A percentile compares a stretch with the other conserved stretches of the same genome.
phyloP scores from a whole-genome alignment of 2,888 invertebrate species.

The Diadegma fenestrale region DNA sequence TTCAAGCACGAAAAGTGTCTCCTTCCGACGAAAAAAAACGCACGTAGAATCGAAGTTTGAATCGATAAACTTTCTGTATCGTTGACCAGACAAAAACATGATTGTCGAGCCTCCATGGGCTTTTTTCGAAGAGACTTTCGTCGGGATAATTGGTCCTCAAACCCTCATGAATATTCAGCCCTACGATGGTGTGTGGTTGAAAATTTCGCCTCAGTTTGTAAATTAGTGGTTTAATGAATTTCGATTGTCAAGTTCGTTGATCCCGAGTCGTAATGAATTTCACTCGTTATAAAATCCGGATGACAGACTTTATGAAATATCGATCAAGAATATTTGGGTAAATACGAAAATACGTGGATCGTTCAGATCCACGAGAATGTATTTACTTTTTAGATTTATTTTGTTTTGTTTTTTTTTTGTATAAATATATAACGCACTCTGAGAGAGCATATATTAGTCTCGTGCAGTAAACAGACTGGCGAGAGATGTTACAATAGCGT shows the following conservation, averaged over 20 bases:
- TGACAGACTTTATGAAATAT: conserved; percentile 46
- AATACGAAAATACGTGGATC: conserved; percentile 44
- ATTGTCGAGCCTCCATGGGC: background rate
- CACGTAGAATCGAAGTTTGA: background rate
- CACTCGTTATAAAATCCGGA: conserved; percentile 29
- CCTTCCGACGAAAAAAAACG: background rate
- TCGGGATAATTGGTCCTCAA: background rate
- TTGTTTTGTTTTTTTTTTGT: conserved; percentile 13
- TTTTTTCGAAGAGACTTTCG: background rate
- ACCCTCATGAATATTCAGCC: background rate
- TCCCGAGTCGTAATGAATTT: conserved; percentile 2
- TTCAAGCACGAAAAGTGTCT: background rate
- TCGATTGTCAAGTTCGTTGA: conserved; percentile 4
- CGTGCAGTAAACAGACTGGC: background rate
- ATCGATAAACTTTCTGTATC: background rate
- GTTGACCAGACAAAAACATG: background rate
- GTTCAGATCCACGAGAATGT: conserved; percentile 25
- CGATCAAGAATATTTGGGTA: conserved; percentile 31
- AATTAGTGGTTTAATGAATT: conserved; percentile 15
- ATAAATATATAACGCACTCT: conserved; percentile 7
- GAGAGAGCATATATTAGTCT: conserved; percentile 2
- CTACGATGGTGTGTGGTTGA: background rate
- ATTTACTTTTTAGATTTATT: background rate
- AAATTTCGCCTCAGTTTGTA: background rate
- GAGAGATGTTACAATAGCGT: conserved; percentile 23